Evolutionary conservation across 2,797 vertebrate species (phyloP).

Genomic region (Eospalax fontanierii): DNA sequence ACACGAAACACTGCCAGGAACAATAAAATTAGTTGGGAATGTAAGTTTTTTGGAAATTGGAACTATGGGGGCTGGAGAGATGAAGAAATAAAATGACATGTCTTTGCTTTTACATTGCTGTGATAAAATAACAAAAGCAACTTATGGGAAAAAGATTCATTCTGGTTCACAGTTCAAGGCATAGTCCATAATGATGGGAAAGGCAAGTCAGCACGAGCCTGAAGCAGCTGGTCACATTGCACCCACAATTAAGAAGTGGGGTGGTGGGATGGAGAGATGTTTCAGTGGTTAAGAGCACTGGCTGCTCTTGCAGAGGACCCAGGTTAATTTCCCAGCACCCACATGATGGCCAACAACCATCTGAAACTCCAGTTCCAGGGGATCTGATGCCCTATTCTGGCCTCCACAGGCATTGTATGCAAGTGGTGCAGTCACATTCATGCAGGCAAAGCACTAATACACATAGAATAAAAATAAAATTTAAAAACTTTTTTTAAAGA

Average conservation of each 20-base stretch:
- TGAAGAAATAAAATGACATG: constrained; percentile 49
- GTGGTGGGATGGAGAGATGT: neutral
- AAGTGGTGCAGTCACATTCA: too few species aligned
- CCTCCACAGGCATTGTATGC: too few species aligned
- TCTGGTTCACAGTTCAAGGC: neutral
- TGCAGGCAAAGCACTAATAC: too few species aligned
- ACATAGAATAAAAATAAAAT: too few species aligned
- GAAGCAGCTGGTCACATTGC: neutral
- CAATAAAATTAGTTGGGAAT: constrained; percentile 52
- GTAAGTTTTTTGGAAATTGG: constrained; percentile 40
- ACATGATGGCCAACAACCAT: too few species aligned
- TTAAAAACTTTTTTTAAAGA: too few species aligned
- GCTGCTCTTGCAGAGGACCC: too few species aligned
- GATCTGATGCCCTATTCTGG: too few species aligned
- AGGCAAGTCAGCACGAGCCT: neutral
- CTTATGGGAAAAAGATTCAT: neutral
- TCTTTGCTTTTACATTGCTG: neutral
- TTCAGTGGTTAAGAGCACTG: too few species aligned
- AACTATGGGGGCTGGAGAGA: too few species aligned
- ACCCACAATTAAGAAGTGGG: neutral
- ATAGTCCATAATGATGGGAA: neutral
- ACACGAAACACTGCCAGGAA: neutral
- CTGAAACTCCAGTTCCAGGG: too few species aligned
- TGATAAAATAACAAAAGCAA: neutral
- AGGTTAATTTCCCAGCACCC: too few species aligned